These are phyloP conservation scores for Oscheius sp. DNA, from an alignment of 1,140 invertebrate species.

Conservation along the genomic window DNA sequence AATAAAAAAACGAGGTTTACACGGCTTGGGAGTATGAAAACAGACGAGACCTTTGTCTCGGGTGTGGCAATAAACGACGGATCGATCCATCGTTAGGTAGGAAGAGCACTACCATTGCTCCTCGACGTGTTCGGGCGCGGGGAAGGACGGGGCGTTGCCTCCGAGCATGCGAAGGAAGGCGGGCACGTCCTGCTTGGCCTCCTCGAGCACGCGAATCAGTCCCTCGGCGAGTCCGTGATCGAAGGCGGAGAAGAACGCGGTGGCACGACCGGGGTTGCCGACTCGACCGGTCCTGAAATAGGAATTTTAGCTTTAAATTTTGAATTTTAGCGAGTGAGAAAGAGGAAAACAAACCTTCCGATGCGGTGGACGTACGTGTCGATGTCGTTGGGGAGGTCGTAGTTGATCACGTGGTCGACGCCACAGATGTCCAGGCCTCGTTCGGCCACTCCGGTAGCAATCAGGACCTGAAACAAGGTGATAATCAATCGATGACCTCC, in stretches of 20 bases:
- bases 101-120: not conserved
- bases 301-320: not conserved
- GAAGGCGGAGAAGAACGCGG: not conserved
- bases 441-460: slow-evolving; percentile 36
- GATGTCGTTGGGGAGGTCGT: slow-evolving; percentile 29
- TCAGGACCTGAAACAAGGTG: slow-evolving; percentile 12
- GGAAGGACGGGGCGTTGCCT: not conserved
- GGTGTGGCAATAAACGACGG: too few species aligned
- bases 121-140: not conserved
- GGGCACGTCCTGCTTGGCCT: not conserved
- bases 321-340: too few species aligned
- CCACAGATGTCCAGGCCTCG: slow-evolving; percentile 33
- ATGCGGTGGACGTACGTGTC: slow-evolving; percentile 36
- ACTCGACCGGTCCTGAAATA: slow-evolving; percentile 5
- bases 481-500: too few species aligned
- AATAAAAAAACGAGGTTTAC: too few species aligned
- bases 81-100: not conserved
- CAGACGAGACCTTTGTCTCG: too few species aligned
- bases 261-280: slow-evolving; percentile 5
- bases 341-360: too few species aligned
- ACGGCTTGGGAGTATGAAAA: too few species aligned
- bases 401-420: slow-evolving; percentile 37
- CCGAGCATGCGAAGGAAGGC: not conserved
- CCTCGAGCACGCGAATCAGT: not conserved
- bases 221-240: not conserved